phyloP scores from a whole-genome alignment of 2,797 vertebrate genomes.

The Onychomys torridus region DNA sequence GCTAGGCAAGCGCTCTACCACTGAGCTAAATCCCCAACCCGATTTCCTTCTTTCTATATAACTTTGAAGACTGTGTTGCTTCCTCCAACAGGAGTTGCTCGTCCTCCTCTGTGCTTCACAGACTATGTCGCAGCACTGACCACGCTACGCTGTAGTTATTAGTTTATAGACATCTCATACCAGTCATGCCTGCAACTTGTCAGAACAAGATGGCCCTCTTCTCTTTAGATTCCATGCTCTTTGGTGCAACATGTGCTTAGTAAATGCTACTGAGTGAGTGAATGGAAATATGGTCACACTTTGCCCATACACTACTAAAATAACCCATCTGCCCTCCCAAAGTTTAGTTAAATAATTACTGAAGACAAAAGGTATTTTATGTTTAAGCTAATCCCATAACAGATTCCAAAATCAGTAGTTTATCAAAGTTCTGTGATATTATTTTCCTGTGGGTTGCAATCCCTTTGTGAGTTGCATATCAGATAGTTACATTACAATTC shows the following conservation, averaged over 20 bases:
- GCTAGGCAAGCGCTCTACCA: too few species aligned
- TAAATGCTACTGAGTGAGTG: neutral
- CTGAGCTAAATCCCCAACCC: too few species aligned
- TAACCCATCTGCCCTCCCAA: neutral
- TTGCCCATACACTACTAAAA: neutral
- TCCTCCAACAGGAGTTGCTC: neutral
- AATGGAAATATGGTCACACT: neutral
- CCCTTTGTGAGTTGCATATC: neutral
- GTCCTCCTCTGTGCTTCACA: neutral
- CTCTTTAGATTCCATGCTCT: neutral
- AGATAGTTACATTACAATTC: neutral
- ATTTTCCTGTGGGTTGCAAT: neutral
- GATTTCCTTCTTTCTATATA: neutral
- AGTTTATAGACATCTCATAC: neutral
- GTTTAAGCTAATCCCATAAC: slow-evolving; percentile 42
- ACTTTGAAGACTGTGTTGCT: slow-evolving; percentile 21
- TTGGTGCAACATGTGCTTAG: neutral
- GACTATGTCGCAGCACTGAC: neutral
- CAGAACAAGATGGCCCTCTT: neutral
- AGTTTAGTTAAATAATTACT: neutral
- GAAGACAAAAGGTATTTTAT: slow-evolving; percentile 36
- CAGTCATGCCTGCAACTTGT: neutral
- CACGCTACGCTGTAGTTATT: neutral
- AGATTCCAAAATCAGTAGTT: slow-evolving; percentile 28
- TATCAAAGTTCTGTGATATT: slow-evolving; percentile 14